Percentiles rank a stretch among this genome's conserved stretches.
Conservation (phyloP, 1,140 invertebrate species). For the Leptinotarsa undecemlineata region DNA sequence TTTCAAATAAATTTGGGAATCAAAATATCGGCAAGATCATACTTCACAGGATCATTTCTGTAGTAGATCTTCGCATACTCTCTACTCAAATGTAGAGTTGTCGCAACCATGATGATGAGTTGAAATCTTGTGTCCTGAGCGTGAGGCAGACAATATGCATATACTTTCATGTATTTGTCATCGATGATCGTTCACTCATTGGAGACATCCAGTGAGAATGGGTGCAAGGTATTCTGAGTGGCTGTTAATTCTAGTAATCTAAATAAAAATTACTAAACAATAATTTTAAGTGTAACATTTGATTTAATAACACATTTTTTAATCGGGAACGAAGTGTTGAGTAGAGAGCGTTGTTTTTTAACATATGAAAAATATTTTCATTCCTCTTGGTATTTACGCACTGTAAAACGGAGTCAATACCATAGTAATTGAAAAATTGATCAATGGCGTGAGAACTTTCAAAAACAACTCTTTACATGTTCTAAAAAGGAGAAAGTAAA, state of each 20-base stretch:
- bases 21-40: constrained; percentile 53
- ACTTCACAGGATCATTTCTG: constrained; percentile 63
- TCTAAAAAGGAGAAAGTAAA: no score
- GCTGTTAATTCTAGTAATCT: constrained; percentile 37
- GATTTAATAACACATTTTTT: no score
- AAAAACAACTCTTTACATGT: no score
- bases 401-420: no score
- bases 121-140: constrained; percentile 56
- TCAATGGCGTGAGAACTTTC: no score
- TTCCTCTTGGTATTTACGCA: no score
- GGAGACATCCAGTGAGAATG: constrained; percentile 43
- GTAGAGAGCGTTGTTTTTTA: no score
- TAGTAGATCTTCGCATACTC: constrained; percentile 58
- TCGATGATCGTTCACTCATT: constrained; percentile 59
- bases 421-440: no score
- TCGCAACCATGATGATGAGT: constrained; percentile 60
- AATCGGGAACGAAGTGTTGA: no score
- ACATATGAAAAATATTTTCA: no score
- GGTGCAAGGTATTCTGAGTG: constrained; percentile 57
- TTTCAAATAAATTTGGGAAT: not conserved
- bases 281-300: no score
- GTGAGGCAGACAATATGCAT: constrained; percentile 55
- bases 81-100: constrained; percentile 53
- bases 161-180: constrained; percentile 43
- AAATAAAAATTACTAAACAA: not conserved